phyloP scores from a whole-genome alignment of 2,888 invertebrate species.

The Anthophora plumipes region DNA sequence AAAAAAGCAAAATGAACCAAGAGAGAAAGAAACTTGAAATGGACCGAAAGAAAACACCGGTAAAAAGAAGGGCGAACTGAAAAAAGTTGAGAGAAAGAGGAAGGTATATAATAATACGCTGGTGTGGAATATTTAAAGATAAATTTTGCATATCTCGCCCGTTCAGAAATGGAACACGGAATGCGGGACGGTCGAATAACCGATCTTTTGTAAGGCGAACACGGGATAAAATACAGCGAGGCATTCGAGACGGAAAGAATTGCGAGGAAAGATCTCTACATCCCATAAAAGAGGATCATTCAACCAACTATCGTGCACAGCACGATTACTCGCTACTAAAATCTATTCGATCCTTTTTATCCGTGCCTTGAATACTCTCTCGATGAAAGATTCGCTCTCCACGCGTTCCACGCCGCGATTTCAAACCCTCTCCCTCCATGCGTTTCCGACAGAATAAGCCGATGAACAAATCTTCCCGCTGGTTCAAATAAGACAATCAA shows the following conservation, averaged over 20 bases:
- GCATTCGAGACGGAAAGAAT: constrained; percentile 27
- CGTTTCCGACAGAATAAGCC: constrained; percentile 23
- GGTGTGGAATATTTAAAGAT: constrained; percentile 24
- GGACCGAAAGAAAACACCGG: background rate
- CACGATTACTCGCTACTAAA: constrained; percentile 55
- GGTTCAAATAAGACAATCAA: constrained; percentile 19
- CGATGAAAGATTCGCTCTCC: constrained; percentile 40
- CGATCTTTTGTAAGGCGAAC: constrained; percentile 32
- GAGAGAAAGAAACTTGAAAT: background rate
- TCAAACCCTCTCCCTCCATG: constrained; percentile 2
- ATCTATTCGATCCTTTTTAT: constrained; percentile 55
- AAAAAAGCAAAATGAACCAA: background rate
- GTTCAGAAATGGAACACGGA: background rate
- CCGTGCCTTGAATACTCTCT: constrained; percentile 48
- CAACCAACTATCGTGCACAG: constrained; percentile 27
- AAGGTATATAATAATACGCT: constrained; percentile 4
- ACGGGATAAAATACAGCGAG: constrained; percentile 19
- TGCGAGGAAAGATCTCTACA: constrained; percentile 14
- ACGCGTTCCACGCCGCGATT: constrained; percentile 33
- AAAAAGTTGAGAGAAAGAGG: too few species aligned
- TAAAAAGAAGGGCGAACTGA: background rate
- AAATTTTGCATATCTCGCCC: constrained; percentile 29
- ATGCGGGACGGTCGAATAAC: constrained; percentile 26
- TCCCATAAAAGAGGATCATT: constrained; percentile 51
- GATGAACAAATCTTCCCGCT: constrained; percentile 16